Conservation (phyloP, 2,888 invertebrate species). For the Latrodectus elegans region DNA sequence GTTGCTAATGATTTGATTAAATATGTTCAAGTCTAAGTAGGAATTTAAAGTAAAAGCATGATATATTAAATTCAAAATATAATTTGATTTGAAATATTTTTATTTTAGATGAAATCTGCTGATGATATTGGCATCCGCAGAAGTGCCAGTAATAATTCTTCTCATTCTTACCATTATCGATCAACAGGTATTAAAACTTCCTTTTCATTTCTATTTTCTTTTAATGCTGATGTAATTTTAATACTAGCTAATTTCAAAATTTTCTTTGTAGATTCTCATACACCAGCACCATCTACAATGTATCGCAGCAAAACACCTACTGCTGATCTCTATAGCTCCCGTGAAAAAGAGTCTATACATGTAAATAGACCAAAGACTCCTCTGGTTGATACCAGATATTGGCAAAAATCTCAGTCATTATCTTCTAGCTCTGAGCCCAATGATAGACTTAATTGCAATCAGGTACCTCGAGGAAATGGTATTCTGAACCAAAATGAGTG, state of each 20-base stretch:
- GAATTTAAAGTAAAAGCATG: too few species aligned
- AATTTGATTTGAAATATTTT: not conserved
- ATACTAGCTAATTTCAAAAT: not conserved
- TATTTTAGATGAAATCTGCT: conserved; percentile 57
- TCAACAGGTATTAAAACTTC: conserved; percentile 25
- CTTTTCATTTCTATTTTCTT: not conserved
- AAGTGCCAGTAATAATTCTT: conserved; percentile 64
- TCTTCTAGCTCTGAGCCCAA: conserved; percentile 26
- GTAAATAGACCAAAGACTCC: conserved; percentile 86
- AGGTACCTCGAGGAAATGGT: conserved; percentile 19
- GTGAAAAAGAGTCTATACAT: conserved; percentile 81
- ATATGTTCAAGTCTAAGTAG: too few species aligned
- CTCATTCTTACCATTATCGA: conserved; percentile 57
- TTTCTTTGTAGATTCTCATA: conserved; percentile 34
- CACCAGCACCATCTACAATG: conserved; percentile 39
- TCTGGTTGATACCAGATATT: conserved; percentile 82
- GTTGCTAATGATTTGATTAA: too few species aligned
- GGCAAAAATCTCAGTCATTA: conserved; percentile 71
- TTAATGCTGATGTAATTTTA: not conserved
- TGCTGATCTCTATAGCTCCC: conserved; percentile 87
- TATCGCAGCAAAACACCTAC: conserved; percentile 92
- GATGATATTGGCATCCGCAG: conserved; percentile 61
- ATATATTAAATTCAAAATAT: too few species aligned
- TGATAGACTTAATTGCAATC: conserved; percentile 30
- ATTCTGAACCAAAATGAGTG: conserved; percentile 15